Evolutionary conservation across 2,888 invertebrate genomes (phyloP).

Genomic region (Drosophila basisetae): DNA sequence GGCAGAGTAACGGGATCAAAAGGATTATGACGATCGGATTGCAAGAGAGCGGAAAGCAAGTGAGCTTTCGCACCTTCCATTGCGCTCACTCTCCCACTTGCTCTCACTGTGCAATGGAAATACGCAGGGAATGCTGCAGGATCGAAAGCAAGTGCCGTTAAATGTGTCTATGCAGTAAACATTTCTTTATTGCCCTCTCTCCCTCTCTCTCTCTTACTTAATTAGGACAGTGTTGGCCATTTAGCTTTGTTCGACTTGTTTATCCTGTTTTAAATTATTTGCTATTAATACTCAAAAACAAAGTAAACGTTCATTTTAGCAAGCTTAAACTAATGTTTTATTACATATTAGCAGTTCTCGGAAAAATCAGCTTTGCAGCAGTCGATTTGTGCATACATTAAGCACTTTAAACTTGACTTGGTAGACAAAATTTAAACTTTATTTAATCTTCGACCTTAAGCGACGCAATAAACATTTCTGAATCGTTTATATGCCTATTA

Average conservation of each 20-base stretch:
- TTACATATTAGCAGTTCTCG: neutral
- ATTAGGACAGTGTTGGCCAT: neutral
- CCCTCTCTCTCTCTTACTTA: neutral
- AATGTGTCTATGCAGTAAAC: neutral
- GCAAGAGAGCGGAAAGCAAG: neutral
- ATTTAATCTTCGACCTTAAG: conserved; percentile 19
- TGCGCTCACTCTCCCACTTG: neutral
- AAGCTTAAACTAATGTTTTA: neutral
- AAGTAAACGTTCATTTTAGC: neutral
- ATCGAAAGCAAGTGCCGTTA: neutral
- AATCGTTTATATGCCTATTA: neutral
- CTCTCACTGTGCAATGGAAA: too few relatives aligned
- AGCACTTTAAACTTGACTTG: neutral
- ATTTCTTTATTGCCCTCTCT: neutral
- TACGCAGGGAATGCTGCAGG: neutral
- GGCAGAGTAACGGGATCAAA: conserved; percentile 1
- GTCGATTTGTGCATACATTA: conserved; percentile 1
- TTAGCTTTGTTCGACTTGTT: neutral
- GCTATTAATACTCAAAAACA: too few relatives aligned
- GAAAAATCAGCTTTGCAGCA: neutral
- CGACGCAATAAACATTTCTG: conserved; percentile 1
- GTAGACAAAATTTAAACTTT: neutral
- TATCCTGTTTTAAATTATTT: neutral
- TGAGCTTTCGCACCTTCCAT: neutral
- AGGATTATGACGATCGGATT: neutral